Evolutionary conservation across 1,140 invertebrate genomes (phyloP), one percentile per base, ranked within the genome.

Genomic region (Calliopsis andreniformis): DNA sequence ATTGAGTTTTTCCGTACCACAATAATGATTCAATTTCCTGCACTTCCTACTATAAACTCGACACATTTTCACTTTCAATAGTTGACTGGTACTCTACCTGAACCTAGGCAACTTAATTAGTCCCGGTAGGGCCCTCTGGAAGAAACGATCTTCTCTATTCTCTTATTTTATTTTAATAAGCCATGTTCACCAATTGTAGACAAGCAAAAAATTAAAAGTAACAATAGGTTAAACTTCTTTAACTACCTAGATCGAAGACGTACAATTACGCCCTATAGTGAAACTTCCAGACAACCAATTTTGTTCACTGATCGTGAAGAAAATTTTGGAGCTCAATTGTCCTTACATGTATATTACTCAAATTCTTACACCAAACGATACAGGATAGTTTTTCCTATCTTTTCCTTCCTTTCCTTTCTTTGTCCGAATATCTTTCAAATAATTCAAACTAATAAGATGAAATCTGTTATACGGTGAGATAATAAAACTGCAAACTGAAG

Each of bases 1-100:
- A 67, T 47, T 42, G 45, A 56, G 53, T 28, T 23, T 23, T 56
- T 73, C 51, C 3, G 18, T 77, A 25, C 39, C 10, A 32, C n/a
- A 2, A 28, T 10, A 6, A 43, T 8, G 10, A 62, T 12, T 63
- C 10, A 12, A 32, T 66, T 64, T 3, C 43, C 25, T 5, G 35
- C 4, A 18, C 20, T 18, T 7, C 7, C 18, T n/a, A 16, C 8
- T 28, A 18, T 18, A 20, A n/a, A 4, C 6, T 18, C 18, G 45
- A 47, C 6, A 14, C 12, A 30, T 25, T 45, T 16, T 25, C 25
- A 25, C 16, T 3, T 10, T 18, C 10, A 3, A 47, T 25, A 32
- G 25, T 18, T 7, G 25, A 25, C 16, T 28, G 12, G 3, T 12
- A 23, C 20, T 0, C 49, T 25, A 32, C 28, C 4, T 14, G 43